These are phyloP conservation scores for Alligator sinensis DNA, from an alignment of 2,113 vertebrate species.

Conservation along the genomic window DNA sequence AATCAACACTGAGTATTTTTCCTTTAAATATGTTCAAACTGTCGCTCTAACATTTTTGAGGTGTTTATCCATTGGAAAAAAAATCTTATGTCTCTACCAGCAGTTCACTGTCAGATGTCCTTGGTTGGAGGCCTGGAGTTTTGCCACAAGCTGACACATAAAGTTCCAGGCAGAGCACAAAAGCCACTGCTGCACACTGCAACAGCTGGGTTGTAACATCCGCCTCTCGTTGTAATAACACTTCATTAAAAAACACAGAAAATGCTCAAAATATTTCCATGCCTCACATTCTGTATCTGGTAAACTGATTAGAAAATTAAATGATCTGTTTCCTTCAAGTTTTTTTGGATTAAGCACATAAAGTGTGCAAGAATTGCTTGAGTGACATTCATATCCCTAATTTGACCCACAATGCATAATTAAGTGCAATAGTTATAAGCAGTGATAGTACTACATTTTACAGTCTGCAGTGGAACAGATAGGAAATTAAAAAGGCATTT, in stretches of 20 bases:
- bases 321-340: conserved; percentile 4
- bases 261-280: conserved; percentile 67
- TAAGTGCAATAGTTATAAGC: conserved; percentile 25
- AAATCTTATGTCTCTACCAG: background rate
- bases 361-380: conserved; percentile 21
- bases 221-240: conserved; percentile 32
- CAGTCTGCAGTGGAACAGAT: background rate
- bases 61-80: background rate
- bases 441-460: conserved; percentile 26
- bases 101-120: background rate
- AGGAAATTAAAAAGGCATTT: conserved; percentile 1
- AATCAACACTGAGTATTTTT: background rate
- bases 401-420: background rate
- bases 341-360: conserved; percentile 48
- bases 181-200: background rate
- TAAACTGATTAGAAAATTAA: conserved; percentile 65
- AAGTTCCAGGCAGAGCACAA: background rate
- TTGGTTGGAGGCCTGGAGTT: conserved; percentile 43
- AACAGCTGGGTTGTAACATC: conserved; percentile 57
- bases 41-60: conserved; percentile 17
- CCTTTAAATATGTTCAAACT: background rate
- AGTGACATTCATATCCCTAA: conserved; percentile 45
- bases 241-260: conserved; percentile 69
- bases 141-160: background rate
- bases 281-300: conserved; percentile 48